A percentile compares a stretch with the other conserved stretches of the same genome.
Conservation (phyloP, 2,797 vertebrate species). For the Sebastes diploproa region DNA sequence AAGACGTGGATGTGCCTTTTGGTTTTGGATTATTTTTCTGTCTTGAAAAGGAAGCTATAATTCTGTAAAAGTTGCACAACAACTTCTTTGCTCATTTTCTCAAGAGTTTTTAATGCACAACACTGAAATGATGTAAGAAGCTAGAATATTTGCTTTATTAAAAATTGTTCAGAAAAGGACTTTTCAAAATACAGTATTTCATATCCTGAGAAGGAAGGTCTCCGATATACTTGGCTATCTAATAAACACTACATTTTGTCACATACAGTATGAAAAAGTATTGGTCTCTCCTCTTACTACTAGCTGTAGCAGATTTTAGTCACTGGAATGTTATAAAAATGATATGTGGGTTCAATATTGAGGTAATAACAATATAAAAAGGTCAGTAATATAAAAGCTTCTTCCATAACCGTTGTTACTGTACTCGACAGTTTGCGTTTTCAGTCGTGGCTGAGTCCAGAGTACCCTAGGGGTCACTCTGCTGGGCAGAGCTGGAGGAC, state of each 20-base stretch:
- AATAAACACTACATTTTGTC: neutral
- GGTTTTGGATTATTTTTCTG: constrained; percentile 64
- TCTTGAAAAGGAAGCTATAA: neutral
- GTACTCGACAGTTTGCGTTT: neutral
- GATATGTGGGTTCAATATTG: constrained; percentile 12
- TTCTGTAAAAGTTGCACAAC: neutral
- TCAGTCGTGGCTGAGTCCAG: neutral
- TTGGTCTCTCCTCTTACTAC: constrained; percentile 1
- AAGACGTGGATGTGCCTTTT: constrained; percentile 85
- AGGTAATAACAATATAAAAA: constrained; percentile 39
- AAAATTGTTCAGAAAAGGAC: constrained; percentile 22
- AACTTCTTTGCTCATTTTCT: neutral
- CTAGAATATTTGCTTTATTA: constrained; percentile 54
- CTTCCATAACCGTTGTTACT: neutral
- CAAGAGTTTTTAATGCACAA: neutral
- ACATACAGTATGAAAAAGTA: neutral
- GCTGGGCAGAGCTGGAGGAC: neutral
- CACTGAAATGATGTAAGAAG: constrained; percentile 5
- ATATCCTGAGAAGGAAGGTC: constrained; percentile 31
- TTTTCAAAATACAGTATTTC: constrained; percentile 38
- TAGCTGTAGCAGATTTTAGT: neutral
- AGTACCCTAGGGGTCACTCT: neutral
- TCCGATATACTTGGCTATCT: neutral
- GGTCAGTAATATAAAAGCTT: constrained; percentile 7
- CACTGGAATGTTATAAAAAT: constrained; percentile 40